Conservation (phyloP, 2,888 invertebrate species). For the Cosmorhoe ocellata region DNA sequence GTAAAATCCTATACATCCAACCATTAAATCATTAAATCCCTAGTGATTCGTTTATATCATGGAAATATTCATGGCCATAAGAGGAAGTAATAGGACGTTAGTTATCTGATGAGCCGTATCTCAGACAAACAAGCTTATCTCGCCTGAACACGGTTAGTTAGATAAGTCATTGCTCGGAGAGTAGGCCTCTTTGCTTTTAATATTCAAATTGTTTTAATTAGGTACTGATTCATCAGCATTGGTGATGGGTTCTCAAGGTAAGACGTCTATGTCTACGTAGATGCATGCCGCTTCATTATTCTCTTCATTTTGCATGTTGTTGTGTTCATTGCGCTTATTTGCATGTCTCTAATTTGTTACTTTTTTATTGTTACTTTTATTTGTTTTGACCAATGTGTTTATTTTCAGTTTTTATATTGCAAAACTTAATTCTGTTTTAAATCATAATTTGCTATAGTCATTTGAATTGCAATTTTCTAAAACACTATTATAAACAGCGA, state of each 20-base stretch:
- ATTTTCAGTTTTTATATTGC: constrained; percentile 20
- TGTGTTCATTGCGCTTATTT: constrained; percentile 24
- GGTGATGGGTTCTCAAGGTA: constrained; percentile 77
- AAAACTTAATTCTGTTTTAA: constrained; percentile 14
- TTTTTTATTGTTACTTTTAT: constrained; percentile 20
- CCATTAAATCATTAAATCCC: constrained; percentile 10
- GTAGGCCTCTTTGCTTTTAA: constrained; percentile 40
- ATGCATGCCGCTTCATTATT: constrained; percentile 53
- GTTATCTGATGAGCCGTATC: constrained; percentile 52
- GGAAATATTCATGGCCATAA: constrained; percentile 17
- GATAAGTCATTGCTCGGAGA: constrained; percentile 40
- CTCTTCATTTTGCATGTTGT: constrained; percentile 59
- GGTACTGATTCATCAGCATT: constrained; percentile 57
- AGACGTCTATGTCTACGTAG: constrained; percentile 49
- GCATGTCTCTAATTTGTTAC: constrained; percentile 24
- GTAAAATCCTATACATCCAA: constrained; percentile 34
- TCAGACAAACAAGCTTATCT: constrained; percentile 54
- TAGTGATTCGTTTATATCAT: constrained; percentile 3
- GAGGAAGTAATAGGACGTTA: constrained; percentile 38
- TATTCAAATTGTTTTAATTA: constrained; percentile 46
- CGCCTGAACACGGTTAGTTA: constrained; percentile 41
- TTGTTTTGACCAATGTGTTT: constrained; percentile 18
- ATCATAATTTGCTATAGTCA: not conserved
- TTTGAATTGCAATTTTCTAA: constrained; percentile 14
- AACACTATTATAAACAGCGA: not conserved